Base-by-base conservation (phyloP, 2,113 vertebrate species). In the Formicarius rufipectus region DNA sequence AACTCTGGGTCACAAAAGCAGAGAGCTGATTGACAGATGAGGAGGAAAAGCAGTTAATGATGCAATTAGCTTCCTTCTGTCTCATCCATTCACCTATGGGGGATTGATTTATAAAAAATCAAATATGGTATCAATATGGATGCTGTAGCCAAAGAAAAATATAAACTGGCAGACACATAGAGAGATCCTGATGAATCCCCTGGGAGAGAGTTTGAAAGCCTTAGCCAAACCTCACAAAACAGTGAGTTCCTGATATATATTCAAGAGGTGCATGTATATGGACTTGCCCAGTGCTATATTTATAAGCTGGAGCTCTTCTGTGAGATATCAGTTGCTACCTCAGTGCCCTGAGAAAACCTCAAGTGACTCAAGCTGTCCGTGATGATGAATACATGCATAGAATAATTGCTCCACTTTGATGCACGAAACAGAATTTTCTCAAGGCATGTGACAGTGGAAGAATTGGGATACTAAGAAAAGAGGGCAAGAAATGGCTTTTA, bases 201-300 rank as follows among this genome's bases (percentile, higher is more conserved):
- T 90, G 53, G 12, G 92, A 96, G 80, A 91, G 23, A 89, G 30
- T 28, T 52, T 56, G 56, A 63, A 58, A 95, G 40, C 69, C 1
- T 24, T 69, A 89, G 96, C 90, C 90, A 95, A 95, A 49, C 58
- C 91, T 92, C 73, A 91, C 59, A 94, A 80, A 95, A 24, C 89
- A 82, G 40, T 47, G 79, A 92, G 80, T 53, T 95, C 76, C 76
- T 96, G 95, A 92, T 60, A 79, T 28, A 33, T 25, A 62, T 96
- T 94, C 92, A 96, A 93, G 83, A 90, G 45, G 45, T 27, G 4
- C 52, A 33, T 90, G 53, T 27, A 59, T 75, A 78, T 58, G 89
- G 80, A 90, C 76, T 89, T 90, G 64, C 73, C 60, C 69, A 31
- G 62, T 2, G 1, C 69, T 92, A 15, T 60, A 68, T 89, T 95